Evolutionary conservation across 2,888 invertebrate genomes (phyloP).

Genomic region (Papilio demoleus): DNA sequence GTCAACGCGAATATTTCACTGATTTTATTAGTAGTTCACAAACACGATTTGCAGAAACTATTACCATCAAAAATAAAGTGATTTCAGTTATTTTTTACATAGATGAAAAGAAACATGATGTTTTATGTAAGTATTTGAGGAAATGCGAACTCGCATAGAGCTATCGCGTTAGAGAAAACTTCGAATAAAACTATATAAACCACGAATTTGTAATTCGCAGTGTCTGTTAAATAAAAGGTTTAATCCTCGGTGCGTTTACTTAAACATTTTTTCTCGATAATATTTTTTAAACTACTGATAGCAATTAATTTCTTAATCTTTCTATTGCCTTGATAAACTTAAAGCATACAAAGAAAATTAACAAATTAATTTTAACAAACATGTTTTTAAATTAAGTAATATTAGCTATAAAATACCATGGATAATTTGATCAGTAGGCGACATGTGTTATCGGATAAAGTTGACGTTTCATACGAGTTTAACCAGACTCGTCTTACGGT

Average conservation of each 20-base stretch:
- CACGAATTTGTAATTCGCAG: neutral
- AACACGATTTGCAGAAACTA: neutral
- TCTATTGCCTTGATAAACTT: no score
- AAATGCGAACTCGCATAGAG: neutral
- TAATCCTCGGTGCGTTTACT: no score
- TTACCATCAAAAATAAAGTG: conserved; percentile 21
- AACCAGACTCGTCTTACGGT: conserved; percentile 40
- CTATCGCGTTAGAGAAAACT: neutral
- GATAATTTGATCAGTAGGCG: conserved; percentile 36
- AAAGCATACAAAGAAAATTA: no score
- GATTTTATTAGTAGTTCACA: conserved; percentile 59
- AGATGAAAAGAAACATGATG: neutral
- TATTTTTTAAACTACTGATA: no score
- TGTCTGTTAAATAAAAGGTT: neutral
- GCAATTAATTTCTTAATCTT: no score
- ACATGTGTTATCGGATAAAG: conserved; percentile 59
- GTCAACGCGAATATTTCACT: conserved; percentile 72
- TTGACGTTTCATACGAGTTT: conserved; percentile 45
- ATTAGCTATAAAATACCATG: neutral
- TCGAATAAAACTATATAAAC: neutral
- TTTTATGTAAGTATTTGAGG: neutral
- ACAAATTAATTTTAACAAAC: no score
- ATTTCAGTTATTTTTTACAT: conserved; percentile 40
- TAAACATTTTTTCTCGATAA: no score
- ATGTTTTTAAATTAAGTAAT: neutral